These are phyloP conservation scores for Sycon ciliatum DNA, from an alignment of 37 sponge, comb jelly and placozoan genomes.

Conservation along the genomic window DNA sequence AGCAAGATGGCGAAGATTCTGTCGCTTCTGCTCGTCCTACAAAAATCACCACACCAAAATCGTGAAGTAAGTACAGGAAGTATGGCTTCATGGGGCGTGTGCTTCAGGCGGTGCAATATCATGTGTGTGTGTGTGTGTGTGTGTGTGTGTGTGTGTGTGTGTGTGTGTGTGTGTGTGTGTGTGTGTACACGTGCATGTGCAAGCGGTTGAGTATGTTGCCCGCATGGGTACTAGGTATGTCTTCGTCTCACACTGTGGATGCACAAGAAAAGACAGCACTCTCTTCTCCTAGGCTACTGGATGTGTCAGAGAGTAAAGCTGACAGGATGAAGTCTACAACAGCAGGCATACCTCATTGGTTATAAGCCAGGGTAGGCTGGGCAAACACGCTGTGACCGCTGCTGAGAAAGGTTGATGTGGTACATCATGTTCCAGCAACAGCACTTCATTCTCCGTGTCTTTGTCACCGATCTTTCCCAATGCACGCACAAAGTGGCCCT, in stretches of 20 bases:
- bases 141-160: slow-evolving; percentile 28
- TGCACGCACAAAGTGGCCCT: slow-evolving; percentile 77
- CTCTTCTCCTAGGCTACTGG: too few relatives aligned
- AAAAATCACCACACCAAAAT: background rate
- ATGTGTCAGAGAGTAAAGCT: background rate
- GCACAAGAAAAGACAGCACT: background rate
- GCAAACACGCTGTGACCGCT: slow-evolving; percentile 70
- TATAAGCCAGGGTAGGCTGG: slow-evolving; percentile 78
- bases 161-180: background rate
- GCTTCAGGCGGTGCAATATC: background rate
- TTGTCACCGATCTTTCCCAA: slow-evolving; percentile 88
- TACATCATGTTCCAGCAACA: slow-evolving; percentile 84
- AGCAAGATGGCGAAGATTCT: slow-evolving; percentile 59
- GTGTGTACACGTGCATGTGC: too few relatives aligned
- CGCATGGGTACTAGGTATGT: too few relatives aligned
- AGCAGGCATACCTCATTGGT: slow-evolving; percentile 47
- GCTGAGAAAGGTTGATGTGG: slow-evolving; percentile 82
- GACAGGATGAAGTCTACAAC: background rate
- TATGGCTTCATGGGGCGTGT: background rate
- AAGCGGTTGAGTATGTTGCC: background rate
- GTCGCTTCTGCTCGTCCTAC: slow-evolving; percentile 37
- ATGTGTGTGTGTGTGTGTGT: slow-evolving; percentile 19
- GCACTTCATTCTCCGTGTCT: slow-evolving; percentile 89
- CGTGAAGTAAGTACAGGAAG: background rate
- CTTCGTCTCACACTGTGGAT: background rate